Conservation (phyloP, 2,888 invertebrate species). For the Ichneumoninae sp. region DNA sequence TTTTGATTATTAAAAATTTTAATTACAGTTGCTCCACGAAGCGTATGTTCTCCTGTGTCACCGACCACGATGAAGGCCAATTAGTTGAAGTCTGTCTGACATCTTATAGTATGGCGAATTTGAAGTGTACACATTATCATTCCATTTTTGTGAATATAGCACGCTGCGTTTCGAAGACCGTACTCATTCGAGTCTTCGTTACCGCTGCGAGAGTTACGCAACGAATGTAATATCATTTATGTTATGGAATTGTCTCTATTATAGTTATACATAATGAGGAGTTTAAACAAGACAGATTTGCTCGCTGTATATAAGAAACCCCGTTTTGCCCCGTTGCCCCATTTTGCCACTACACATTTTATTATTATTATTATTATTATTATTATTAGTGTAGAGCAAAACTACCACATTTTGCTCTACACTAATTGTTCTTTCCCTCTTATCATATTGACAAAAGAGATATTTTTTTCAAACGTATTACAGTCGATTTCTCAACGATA, state of each 20-base stretch:
- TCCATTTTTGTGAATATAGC: slow-evolving; percentile 86
- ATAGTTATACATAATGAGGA: neutral
- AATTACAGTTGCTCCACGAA: neutral
- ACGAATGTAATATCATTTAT: neutral
- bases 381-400: too few species aligned
- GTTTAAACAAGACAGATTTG: neutral
- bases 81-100: slow-evolving; percentile 85
- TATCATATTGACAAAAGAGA: neutral
- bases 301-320: neutral
- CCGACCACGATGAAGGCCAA: neutral
- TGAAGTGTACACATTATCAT: slow-evolving; percentile 87
- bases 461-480: neutral
- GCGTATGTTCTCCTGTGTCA: neutral
- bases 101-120: slow-evolving; percentile 86
- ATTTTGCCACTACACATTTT: too few species aligned
- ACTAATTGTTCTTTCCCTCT: neutral
- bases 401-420: too few species aligned
- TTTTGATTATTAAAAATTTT: neutral
- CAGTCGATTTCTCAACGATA: neutral
- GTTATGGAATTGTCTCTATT: neutral
- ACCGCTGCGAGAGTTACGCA: neutral
- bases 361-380: too few species aligned
- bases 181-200: slow-evolving; percentile 43
- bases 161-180: slow-evolving; percentile 81
- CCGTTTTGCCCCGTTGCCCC: too few species aligned